phyloP scores from a whole-genome alignment of 2,888 invertebrate species.

The Hedychridium roseum region DNA sequence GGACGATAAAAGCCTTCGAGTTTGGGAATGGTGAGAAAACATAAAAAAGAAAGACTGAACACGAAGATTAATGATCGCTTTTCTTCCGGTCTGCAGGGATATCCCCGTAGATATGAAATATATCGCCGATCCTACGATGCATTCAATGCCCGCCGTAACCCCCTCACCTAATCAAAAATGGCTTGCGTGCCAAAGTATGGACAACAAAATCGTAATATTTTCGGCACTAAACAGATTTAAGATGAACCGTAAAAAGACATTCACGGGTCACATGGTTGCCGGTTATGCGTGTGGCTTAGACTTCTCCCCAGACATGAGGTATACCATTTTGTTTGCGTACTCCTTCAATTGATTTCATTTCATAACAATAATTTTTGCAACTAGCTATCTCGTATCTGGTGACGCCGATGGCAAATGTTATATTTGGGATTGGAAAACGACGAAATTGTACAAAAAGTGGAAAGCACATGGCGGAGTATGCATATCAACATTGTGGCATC shows the following conservation, averaged over 20 bases:
- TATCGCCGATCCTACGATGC: constrained; percentile 99
- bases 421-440: constrained; percentile 99
- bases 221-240: constrained; percentile 97
- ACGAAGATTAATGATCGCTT: background rate
- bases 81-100: constrained; percentile 66
- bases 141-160: constrained; percentile 97
- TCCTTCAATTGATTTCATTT: background rate
- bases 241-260: constrained; percentile 97
- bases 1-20: constrained; percentile 97
- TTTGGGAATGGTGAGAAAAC: constrained; percentile 91
- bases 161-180: constrained; percentile 97
- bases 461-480: constrained; percentile 99
- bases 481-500: constrained; percentile 95
- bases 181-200: constrained; percentile 99
- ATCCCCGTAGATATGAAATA: constrained; percentile 99
- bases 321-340: constrained; percentile 25
- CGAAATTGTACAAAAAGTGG: constrained; percentile 97
- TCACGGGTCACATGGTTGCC: constrained; percentile 99
- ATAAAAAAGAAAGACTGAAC: background rate
- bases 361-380: background rate
- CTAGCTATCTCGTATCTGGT: constrained; percentile 93
- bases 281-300: constrained; percentile 98
- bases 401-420: constrained; percentile 99
- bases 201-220: constrained; percentile 98
- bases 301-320: constrained; percentile 99